Evolutionary conservation across 2,888 invertebrate genomes (phyloP).

Genomic region (Phalera bucephala): DNA sequence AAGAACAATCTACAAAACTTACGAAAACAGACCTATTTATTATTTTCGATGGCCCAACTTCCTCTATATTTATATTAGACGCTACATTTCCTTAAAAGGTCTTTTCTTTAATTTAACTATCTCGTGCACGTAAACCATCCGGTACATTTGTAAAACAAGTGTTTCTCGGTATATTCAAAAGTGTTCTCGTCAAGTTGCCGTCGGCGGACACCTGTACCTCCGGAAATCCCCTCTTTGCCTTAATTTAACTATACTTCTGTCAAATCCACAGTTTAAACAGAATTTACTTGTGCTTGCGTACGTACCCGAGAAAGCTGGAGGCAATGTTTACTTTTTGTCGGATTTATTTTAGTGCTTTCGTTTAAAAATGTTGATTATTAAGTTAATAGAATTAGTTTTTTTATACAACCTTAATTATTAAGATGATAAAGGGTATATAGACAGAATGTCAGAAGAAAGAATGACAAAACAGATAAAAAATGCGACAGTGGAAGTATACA

Average conservation of each 20-base stretch:
- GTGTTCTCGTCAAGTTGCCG: slow-evolving; percentile 14
- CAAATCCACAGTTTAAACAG: slow-evolving; percentile 32
- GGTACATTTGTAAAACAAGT: too few species aligned
- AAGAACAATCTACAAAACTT: too few species aligned
- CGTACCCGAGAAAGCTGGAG: too few species aligned
- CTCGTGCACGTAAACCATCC: slow-evolving; percentile 30
- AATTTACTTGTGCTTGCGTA: slow-evolving; percentile 14
- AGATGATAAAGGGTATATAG: too few species aligned
- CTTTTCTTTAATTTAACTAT: slow-evolving; percentile 36
- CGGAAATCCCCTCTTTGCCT: slow-evolving; percentile 16
- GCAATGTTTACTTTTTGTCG: too few species aligned
- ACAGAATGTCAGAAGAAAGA: too few species aligned
- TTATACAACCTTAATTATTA: too few species aligned
- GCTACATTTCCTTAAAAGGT: slow-evolving; percentile 25
- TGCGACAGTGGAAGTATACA: too few species aligned
- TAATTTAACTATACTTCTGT: slow-evolving; percentile 17
- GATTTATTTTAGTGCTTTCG: too few species aligned
- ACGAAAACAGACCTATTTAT: slow-evolving; percentile 11
- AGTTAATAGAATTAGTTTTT: too few species aligned
- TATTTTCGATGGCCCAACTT: slow-evolving; percentile 14
- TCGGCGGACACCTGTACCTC: slow-evolving; percentile 24
- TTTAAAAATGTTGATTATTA: too few species aligned
- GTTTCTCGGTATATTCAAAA: slow-evolving; percentile 23
- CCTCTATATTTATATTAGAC: slow-evolving; percentile 22
- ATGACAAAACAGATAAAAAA: too few species aligned